Base-by-base conservation (phyloP, 2,113 vertebrate species). In the Poeciliopsis turrubarensis region DNA sequence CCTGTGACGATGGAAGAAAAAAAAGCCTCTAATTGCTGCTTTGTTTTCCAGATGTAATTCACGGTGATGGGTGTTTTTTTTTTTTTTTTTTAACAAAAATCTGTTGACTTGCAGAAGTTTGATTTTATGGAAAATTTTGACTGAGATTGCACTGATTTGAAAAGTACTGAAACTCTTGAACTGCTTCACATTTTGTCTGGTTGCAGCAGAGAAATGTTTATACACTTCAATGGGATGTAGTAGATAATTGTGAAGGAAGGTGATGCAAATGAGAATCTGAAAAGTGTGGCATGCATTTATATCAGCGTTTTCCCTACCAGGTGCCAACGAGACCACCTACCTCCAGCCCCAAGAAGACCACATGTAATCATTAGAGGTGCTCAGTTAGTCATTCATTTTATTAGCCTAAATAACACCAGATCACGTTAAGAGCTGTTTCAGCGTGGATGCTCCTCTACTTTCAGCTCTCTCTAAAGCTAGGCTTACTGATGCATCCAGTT, bases 1-100 rank as follows among this genome's bases (percentile, higher is more conserved):
- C 68, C 81, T 73, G 61, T 80, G 77, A 86, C 14, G 34, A 69
- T 69, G 62, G 2, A 78, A 76, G 79, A 73, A 73, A 82, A 81
- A 65, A 75, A 47, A 69, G 84, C 75, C 72, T 89, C 86, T 89
- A 88, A 94, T 90, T 91, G 70, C 77, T 75, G 77, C 89, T 91
- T 91, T 89, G 86, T 87, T 86, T 90, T 77, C 41, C 63, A 69
- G 79, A 66, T 30, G 73, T 74, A 54, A 67, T 74, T 85, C 68
- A 51, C 65, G 77, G 68, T 6, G 27, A 64, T 75, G 29, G 19
- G 10, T 68, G 26, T 70, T 71, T 66, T 30, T 39, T 13, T 41
- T 14, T 15, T 1, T 29, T 72, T 71, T 65, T 27, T 72, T 72
- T 67, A 27, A 51, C 27, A 65, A 74, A 65, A 51, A 63, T 37